Evolutionary conservation across 2,797 vertebrate species (phyloP), one percentile per base, ranked within the genome.

Genomic region (Falco columbarius): DNA sequence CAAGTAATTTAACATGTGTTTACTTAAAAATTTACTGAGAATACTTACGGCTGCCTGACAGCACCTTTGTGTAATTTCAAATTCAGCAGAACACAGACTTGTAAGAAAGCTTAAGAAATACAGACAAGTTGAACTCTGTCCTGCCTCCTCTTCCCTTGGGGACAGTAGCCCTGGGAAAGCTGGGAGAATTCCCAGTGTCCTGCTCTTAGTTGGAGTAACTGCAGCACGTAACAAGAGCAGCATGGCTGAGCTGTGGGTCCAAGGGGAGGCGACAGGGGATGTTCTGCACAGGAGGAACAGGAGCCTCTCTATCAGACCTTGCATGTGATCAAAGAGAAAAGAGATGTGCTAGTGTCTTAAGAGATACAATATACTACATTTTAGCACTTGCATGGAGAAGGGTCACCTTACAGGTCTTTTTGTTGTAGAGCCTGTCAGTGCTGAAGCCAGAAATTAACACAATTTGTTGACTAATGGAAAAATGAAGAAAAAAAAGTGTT

Each of bases 161-260:
- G 21, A 75, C 12, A 46, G 27, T 16, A 65, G 34, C 8, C 24
- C 14, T 34, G 52, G 30, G 49, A 89, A 61, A 38, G 10, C 47
- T 79, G 66, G 34, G 30, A 58, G 75, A 63, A 84, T 59, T 42
- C n/a, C 42, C 44, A 34, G 23, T 46, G 32, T 49, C 67, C 21
- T 70, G 22, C 13, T 86, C 11, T 14, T 26, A n/a, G 19, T 4
- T 8, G 18, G 42, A 80, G 22, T 19, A 80, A 46, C 59, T 30
- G 54, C 42, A 79, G 74, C 2, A 2, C 1, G 0, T 32, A 56
- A 59, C 7, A 15, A 74, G n/a, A 74, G n/a, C 20, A 38, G 42
- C 0, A 0, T 14, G 12, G 19, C 7, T 59, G 63, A 85, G 42
- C 34, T 12, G 16, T 44, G 22, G 23, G 40, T 63, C 20, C 3